Evolutionary conservation across 2,797 vertebrate species (phyloP), one percentile per base, ranked within the genome.

Genomic region (Rhodeus uyekii): DNA sequence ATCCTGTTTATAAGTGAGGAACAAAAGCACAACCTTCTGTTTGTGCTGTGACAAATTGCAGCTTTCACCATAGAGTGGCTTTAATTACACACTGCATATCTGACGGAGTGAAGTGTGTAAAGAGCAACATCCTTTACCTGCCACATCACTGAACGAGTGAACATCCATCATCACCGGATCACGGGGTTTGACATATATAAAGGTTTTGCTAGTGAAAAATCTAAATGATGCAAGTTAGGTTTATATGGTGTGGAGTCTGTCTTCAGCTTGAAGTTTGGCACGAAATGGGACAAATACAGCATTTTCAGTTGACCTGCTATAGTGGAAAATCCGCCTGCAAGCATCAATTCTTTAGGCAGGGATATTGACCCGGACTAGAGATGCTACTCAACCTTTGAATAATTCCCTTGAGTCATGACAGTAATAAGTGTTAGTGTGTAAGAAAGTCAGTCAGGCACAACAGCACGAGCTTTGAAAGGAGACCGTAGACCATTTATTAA

Each of bases 91-190:
- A 48, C 22, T 5, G 16, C 29, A 72, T 10, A 46, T 46, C 39
- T 18, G 39, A 80, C 13, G 19, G 18, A 13, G 78, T 80, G 19
- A 63, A 72, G 39, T 46, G 50, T 5, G 2, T 39, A 44, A 80
- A 58, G 44, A 58, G 64, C 24, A 58, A 18, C 18, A 44, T 58
- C 36, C 50, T 79, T 58, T 69, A 58, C 48, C 64, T 69, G 77
- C 36, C 48, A 79, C 48, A 69, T 79, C 48, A 79, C 64, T 44
- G 39, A 44, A n/a, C n/a, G 22, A 13, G 9, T 32, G 18, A n/a
- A 9, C 8, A 46, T 34, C 19, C 24, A n/a, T 69, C 38, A 34
- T 39, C 13, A n/a, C n/a, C n/a, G n/a, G n/a, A n/a, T n/a, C n/a
- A n/a, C n/a, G n/a, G n/a, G n/a, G n/a, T n/a, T n/a, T n/a, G n/a